Conservation (phyloP, 2,888 invertebrate species). For the Lepidocyrtinus sp. region DNA sequence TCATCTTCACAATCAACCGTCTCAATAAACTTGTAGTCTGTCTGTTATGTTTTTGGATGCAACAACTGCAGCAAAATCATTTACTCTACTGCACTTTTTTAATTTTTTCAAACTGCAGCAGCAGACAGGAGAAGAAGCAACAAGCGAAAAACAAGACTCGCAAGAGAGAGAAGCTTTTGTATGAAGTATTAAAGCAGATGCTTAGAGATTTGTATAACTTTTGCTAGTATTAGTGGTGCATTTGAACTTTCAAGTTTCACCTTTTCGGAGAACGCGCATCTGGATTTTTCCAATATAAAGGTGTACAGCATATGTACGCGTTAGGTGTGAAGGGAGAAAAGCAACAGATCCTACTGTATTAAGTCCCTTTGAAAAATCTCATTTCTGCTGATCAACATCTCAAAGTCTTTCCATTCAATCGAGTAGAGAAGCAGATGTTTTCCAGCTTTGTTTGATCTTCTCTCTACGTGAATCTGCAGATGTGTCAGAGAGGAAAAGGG, state of each 20-base stretch:
- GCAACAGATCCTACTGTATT: constrained; percentile 28
- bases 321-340: background rate
- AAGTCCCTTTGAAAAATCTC: background rate
- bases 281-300: constrained; percentile 16
- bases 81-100: background rate
- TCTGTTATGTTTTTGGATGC: background rate
- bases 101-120: background rate
- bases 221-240: too few relatives aligned
- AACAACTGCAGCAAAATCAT: constrained; percentile 1
- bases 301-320: constrained; percentile 38
- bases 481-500: constrained; percentile 32
- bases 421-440: constrained; percentile 56
- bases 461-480: constrained; percentile 44
- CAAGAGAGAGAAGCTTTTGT: too few relatives aligned
- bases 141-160: background rate
- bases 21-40: background rate
- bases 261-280: background rate
- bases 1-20: background rate
- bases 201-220: background rate
- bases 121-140: background rate
- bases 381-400: background rate
- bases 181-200: background rate
- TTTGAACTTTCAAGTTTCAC: too few relatives aligned
- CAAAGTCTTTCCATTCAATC: too few relatives aligned
- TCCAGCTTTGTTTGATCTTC: constrained; percentile 54